Evolutionary conservation across 2,888 invertebrate species (phyloP).

Genomic region (Rhaphigaster nebulosa): DNA sequence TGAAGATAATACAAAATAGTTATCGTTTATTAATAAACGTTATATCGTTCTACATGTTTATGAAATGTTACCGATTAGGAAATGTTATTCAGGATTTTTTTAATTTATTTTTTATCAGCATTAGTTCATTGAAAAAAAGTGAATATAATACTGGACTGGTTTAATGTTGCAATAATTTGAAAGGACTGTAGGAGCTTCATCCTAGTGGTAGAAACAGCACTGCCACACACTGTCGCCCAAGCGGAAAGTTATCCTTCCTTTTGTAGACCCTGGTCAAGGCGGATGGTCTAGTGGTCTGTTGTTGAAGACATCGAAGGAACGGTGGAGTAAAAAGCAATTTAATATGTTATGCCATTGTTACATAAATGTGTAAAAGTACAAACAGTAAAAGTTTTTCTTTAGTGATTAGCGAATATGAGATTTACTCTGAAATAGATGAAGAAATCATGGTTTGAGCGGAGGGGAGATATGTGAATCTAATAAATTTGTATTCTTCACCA

Average conservation of each 20-base stretch:
- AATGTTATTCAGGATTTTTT: not conserved
- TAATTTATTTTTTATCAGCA: not conserved
- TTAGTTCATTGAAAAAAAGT: not conserved
- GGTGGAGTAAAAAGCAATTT: not conserved
- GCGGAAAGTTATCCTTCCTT: constrained; percentile 30
- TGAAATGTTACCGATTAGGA: too few relatives aligned
- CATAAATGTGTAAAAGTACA: not conserved
- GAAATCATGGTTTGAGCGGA: too few relatives aligned
- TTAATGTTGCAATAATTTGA: not conserved
- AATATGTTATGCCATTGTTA: not conserved
- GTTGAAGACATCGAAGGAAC: constrained; percentile 7
- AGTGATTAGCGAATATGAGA: not conserved
- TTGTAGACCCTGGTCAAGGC: constrained; percentile 29
- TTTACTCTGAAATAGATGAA: too few relatives aligned
- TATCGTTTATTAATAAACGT: not conserved
- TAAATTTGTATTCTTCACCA: too few relatives aligned
- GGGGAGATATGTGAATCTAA: too few relatives aligned
- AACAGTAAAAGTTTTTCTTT: not conserved
- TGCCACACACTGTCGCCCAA: constrained; percentile 15
- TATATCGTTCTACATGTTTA: not conserved
- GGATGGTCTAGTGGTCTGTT: not conserved
- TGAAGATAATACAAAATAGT: too few relatives aligned
- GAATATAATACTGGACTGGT: not conserved
- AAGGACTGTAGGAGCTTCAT: constrained; percentile 11
- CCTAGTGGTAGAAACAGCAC: not conserved